Percentiles rank a stretch among this genome's conserved stretches.
Conservation (phyloP, 2,888 invertebrate species). For the Ypsolopha sequella region DNA sequence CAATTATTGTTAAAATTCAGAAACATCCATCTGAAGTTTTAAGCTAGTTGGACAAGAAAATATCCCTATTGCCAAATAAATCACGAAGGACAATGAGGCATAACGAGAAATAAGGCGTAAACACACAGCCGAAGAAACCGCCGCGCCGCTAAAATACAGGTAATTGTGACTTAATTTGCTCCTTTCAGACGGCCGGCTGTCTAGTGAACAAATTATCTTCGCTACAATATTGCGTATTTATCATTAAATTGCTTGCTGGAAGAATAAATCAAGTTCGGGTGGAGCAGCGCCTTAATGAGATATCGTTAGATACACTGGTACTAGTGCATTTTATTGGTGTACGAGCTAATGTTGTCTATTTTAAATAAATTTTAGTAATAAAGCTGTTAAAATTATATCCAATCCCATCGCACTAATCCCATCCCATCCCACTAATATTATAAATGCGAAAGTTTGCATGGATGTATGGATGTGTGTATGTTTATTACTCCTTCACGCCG, state of each 20-base stretch:
- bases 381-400: too few species aligned
- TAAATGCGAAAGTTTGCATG: too few species aligned
- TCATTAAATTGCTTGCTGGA: slow-evolving; percentile 21
- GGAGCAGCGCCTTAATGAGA: slow-evolving; percentile 9
- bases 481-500: too few species aligned
- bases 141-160: slow-evolving; percentile 24
- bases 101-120: slow-evolving; percentile 23
- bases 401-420: too few species aligned
- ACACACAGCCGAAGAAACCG: slow-evolving; percentile 13
- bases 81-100: slow-evolving; percentile 22
- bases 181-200: slow-evolving; percentile 24
- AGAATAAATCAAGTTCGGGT: slow-evolving; percentile 24
- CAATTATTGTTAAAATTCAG: background rate
- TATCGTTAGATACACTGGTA: slow-evolving; percentile 2
- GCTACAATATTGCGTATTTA: slow-evolving; percentile 26
- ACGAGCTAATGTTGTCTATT: background rate
- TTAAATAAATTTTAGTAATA: too few species aligned
- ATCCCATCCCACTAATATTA: too few species aligned
- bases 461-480: too few species aligned
- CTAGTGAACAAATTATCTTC: slow-evolving; percentile 28
- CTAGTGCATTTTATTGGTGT: slow-evolving; percentile 5
- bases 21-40: background rate
- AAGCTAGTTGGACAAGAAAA: background rate
- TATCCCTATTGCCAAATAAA: slow-evolving; percentile 11
- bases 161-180: slow-evolving; percentile 36